These are phyloP conservation scores for Montipora capitata DNA, from an alignment of 92 coral and sea anemone genomes.

Conservation along the genomic window DNA sequence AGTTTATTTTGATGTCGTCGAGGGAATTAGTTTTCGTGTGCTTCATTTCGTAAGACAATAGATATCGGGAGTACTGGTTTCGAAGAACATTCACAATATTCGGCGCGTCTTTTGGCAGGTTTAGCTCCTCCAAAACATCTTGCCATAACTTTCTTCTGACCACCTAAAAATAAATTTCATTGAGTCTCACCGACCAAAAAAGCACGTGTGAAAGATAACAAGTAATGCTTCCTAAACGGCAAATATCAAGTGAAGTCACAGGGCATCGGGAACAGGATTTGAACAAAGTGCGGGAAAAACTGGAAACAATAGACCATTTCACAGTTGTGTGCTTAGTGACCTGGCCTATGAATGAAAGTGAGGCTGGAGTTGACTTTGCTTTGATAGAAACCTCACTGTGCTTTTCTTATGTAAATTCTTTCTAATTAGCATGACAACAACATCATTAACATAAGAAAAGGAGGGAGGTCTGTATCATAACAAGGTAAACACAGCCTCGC, in stretches of 20 bases:
- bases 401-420: too few relatives aligned
- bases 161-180: slow-evolving; percentile 60
- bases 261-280: too few relatives aligned
- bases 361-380: too few relatives aligned
- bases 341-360: too few relatives aligned
- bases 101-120: slow-evolving; percentile 68
- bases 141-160: slow-evolving; percentile 86
- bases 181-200: background rate
- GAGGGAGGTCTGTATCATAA: too few relatives aligned
- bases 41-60: slow-evolving; percentile 90
- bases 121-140: slow-evolving; percentile 77
- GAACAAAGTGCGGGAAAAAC: background rate
- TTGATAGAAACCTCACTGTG: too few relatives aligned
- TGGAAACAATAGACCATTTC: background rate
- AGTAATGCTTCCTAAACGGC: too few relatives aligned
- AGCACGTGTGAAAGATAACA: background rate
- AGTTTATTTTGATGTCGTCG: slow-evolving; percentile 78
- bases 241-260: too few relatives aligned
- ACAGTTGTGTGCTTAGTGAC: too few relatives aligned
- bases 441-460: too few relatives aligned
- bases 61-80: slow-evolving; percentile 87
- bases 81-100: slow-evolving; percentile 77
- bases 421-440: too few relatives aligned
- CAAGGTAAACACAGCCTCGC: too few relatives aligned
- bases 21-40: slow-evolving; percentile 53